Percentiles rank a stretch among this genome's conserved stretches.
Evolutionary conservation across 1,140 invertebrate species (phyloP).

Genomic region (Epicauta chinensis): DNA sequence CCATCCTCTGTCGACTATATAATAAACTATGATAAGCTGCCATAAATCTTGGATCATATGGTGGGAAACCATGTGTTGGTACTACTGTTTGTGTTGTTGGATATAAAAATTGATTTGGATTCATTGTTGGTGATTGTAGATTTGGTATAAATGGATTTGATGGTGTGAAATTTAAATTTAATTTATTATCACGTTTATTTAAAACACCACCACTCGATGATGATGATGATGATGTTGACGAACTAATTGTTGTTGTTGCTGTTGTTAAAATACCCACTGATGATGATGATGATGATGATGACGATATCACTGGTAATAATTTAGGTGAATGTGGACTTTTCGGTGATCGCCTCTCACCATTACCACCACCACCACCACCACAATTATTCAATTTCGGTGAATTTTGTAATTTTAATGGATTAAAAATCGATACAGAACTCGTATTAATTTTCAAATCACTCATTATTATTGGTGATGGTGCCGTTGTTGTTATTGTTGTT

Average conservation of each 20-base stretch:
- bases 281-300: too few species aligned
- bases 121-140: slow-evolving; percentile 45
- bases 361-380: slow-evolving; percentile 6
- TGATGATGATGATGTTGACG: too few species aligned
- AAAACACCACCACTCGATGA: too few species aligned
- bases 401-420: slow-evolving; percentile 37
- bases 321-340: slow-evolving; percentile 38
- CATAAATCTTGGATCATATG: slow-evolving; percentile 39
- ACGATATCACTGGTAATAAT: slow-evolving; percentile 3
- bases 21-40: slow-evolving; percentile 35
- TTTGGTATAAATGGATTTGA: slow-evolving; percentile 51
- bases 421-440: slow-evolving; percentile 39
- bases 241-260: slow-evolving; percentile 1
- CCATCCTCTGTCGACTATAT: slow-evolving; percentile 31
- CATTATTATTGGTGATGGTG: too few species aligned
- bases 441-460: slow-evolving; percentile 38
- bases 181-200: slow-evolving; percentile 30
- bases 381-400: slow-evolving; percentile 24
- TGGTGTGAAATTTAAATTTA: slow-evolving; percentile 38
- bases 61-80: slow-evolving; percentile 41
- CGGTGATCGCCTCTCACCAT: slow-evolving; percentile 32
- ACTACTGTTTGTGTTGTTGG: slow-evolving; percentile 43
- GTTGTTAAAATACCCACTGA: too few species aligned
- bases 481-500: slow-evolving; percentile 10
- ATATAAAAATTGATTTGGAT: slow-evolving; percentile 48